phyloP scores from a whole-genome alignment of 2,888 invertebrate genomes.

The Drosophila acutilabella region DNA sequence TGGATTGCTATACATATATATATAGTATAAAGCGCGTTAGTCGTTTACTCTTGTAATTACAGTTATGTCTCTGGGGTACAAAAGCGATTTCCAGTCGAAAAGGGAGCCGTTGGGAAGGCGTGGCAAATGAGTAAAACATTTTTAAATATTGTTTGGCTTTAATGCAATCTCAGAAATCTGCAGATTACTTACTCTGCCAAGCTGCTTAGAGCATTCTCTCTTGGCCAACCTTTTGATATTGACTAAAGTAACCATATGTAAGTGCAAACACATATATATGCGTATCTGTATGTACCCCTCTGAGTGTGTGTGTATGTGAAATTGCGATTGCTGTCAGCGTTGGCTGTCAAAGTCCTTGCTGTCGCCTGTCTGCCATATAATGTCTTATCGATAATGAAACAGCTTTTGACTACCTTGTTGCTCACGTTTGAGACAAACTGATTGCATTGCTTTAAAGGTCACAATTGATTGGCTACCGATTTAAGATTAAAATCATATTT shows the following conservation, averaged over 20 bases:
- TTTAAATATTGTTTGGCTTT: conserved; percentile 68
- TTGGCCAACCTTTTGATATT: conserved; percentile 41
- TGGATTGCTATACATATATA: background rate
- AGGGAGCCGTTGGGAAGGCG: background rate
- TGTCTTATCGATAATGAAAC: conserved; percentile 59
- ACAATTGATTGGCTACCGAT: conserved; percentile 22
- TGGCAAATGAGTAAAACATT: conserved; percentile 62
- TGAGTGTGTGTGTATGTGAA: conserved; percentile 19
- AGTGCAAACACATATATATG: background rate
- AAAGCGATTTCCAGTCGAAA: conserved; percentile 37
- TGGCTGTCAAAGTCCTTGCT: conserved; percentile 20
- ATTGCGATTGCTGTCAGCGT: conserved; percentile 38
- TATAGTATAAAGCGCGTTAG: conserved; percentile 42
- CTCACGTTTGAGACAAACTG: background rate
- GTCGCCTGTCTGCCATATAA: conserved; percentile 1
- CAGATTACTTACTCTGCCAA: conserved; percentile 52
- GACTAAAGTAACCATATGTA: conserved; percentile 32
- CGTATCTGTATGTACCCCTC: background rate
- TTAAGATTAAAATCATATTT: background rate
- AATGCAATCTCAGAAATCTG: conserved; percentile 54
- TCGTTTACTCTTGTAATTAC: conserved; percentile 76
- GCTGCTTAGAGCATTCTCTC: conserved; percentile 47
- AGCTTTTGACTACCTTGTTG: conserved; percentile 27
- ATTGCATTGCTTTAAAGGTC: conserved; percentile 13
- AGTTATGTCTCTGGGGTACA: conserved; percentile 79